Evolutionary conservation across 1,140 invertebrate genomes (phyloP).

Genomic region (Pseudomyrmex sp.): DNA sequence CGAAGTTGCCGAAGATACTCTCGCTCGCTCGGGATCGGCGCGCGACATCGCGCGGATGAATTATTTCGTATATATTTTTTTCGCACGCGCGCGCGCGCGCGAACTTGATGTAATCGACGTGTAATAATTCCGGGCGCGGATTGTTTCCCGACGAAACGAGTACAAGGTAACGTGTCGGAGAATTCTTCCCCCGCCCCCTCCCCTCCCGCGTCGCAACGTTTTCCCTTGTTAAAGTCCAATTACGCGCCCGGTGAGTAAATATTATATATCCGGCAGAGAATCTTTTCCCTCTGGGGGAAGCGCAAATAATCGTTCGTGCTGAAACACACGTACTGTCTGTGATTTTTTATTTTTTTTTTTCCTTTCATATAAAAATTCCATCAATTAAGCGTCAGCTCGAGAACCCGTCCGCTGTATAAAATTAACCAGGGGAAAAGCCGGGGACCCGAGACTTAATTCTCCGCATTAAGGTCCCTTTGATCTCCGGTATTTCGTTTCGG

Average conservation of each 20-base stretch:
- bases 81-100: background rate
- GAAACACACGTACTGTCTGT: background rate
- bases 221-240: background rate
- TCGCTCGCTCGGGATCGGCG: conserved; percentile 6
- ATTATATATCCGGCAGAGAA: too few species aligned
- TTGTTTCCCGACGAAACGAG: background rate
- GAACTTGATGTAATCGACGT: background rate
- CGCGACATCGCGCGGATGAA: conserved; percentile 21
- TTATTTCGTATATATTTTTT: conserved; percentile 63
- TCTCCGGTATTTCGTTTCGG: background rate
- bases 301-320: background rate
- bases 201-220: background rate
- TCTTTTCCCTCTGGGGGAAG: background rate
- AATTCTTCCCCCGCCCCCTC: background rate
- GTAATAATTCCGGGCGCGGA: background rate
- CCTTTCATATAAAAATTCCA: background rate
- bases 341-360: background rate
- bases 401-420: background rate
- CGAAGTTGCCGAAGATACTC: background rate
- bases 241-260: background rate
- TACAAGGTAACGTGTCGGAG: conserved; percentile 2
- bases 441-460: background rate
- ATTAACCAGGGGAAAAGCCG: background rate
- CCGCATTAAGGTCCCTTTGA: background rate
- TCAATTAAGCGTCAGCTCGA: background rate